Conservation (phyloP, 2,888 invertebrate species). For the Drosophila merina region DNA sequence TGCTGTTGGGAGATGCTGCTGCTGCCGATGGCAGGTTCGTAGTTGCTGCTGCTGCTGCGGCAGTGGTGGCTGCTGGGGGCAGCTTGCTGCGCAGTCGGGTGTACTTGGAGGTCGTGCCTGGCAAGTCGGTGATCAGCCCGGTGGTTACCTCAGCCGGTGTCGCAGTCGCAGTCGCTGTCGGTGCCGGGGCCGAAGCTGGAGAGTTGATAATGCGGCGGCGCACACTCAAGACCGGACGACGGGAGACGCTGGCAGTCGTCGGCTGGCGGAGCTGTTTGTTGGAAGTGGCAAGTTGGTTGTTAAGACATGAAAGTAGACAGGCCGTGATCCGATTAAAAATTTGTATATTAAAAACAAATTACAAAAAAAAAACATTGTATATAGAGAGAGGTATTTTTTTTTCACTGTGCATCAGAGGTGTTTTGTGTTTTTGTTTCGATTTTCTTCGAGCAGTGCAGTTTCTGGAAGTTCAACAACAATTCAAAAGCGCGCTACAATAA, state of each 20-base stretch:
- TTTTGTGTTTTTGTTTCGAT: slow-evolving; percentile 11
- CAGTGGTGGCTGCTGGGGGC: slow-evolving; percentile 47
- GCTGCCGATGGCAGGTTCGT: slow-evolving; percentile 33
- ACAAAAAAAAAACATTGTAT: too few relatives aligned
- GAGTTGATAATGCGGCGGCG: slow-evolving; percentile 80
- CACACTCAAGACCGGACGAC: slow-evolving; percentile 81
- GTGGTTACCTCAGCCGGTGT: slow-evolving; percentile 49
- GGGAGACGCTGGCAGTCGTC: slow-evolving; percentile 63
- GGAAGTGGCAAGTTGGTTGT: not conserved
- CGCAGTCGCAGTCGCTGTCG: slow-evolving; percentile 37
- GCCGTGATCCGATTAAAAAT: slow-evolving; percentile 3
- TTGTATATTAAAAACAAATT: not conserved
- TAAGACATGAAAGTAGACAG: slow-evolving; percentile 37
- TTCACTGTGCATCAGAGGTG: slow-evolving; percentile 25
- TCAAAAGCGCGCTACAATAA: slow-evolving; percentile 45
- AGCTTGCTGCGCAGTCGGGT: slow-evolving; percentile 68
- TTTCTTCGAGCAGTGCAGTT: slow-evolving; percentile 38
- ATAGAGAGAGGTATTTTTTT: slow-evolving; percentile 6
- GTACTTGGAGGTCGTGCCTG: slow-evolving; percentile 73
- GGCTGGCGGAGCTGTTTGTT: slow-evolving; percentile 52
- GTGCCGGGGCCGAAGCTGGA: slow-evolving; percentile 46
- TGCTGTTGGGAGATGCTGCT: slow-evolving; percentile 30
- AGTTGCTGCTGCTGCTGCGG: slow-evolving; percentile 36
- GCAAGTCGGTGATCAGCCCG: slow-evolving; percentile 58
- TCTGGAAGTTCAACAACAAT: slow-evolving; percentile 39